phyloP scores from a whole-genome alignment of 2,113 vertebrate species.

The Cnemophilus loriae region DNA sequence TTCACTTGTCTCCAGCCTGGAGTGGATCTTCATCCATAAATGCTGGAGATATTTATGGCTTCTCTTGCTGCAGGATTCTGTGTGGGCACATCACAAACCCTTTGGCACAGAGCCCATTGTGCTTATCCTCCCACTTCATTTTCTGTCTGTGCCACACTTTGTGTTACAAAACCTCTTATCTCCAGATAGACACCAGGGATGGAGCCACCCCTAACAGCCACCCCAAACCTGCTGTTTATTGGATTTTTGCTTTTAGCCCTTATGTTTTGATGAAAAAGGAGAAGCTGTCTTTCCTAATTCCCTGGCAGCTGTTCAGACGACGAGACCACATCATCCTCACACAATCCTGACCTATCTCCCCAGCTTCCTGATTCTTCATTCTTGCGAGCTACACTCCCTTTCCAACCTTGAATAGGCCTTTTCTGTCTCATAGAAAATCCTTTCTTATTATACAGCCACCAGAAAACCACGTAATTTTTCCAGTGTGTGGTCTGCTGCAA shows the following conservation, averaged over 20 bases:
- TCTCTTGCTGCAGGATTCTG: neutral
- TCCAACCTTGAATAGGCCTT: slow-evolving; percentile 29
- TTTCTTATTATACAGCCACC: slow-evolving; percentile 37
- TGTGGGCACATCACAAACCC: neutral
- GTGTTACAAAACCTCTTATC: neutral
- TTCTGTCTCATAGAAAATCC: slow-evolving; percentile 35
- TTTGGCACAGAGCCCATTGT: neutral
- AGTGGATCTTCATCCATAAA: neutral
- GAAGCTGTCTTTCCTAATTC: neutral
- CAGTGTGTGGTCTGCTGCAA: slow-evolving; percentile 61
- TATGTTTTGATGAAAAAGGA: neutral
- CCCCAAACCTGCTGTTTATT: neutral
- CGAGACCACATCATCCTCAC: neutral
- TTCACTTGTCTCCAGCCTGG: neutral
- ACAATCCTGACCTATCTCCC: neutral
- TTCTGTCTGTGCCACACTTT: neutral
- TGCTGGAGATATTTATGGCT: neutral
- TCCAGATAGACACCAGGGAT: neutral
- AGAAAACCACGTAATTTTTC: slow-evolving; percentile 52
- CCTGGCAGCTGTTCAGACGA: slow-evolving; percentile 21
- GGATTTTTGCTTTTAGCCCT: neutral
- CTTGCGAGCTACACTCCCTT: neutral
- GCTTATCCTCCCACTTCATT: neutral
- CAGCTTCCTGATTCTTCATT: slow-evolving; percentile 28
- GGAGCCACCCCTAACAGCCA: neutral